Evolutionary conservation across 2,797 vertebrate genomes (phyloP).

Genomic region (Spinus pinus): DNA sequence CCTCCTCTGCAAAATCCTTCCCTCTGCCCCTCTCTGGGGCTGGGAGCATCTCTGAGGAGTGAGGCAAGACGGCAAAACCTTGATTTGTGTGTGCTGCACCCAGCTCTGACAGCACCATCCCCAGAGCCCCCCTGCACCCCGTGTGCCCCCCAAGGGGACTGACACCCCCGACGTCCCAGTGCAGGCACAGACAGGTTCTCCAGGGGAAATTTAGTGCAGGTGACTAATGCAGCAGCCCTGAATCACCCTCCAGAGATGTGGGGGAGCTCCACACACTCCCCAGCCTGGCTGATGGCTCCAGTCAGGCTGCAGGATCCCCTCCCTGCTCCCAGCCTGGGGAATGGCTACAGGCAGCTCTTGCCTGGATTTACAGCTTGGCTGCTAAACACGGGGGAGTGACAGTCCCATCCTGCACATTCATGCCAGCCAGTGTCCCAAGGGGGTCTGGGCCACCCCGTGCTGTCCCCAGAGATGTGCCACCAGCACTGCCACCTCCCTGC

Average conservation of each 20-base stretch:
- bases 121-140: not conserved
- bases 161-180: not conserved
- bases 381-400: not conserved
- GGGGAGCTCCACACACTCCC: not conserved
- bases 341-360: not conserved
- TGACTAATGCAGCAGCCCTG: slow-evolving; percentile 45
- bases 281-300: not conserved
- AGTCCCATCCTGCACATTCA: not conserved
- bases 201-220: not conserved
- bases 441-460: accelerated
- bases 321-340: not conserved
- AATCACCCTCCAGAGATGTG: not conserved
- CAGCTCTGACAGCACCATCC: not conserved
- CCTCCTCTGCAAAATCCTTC: not conserved
- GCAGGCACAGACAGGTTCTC: not conserved
- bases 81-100: accelerated
- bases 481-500: not conserved
- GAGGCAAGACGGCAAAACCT: not conserved
- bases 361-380: not conserved
- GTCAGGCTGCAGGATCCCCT: not conserved
- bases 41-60: not conserved
- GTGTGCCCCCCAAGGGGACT: not conserved
- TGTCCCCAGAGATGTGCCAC: not conserved
- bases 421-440: not conserved
- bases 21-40: not conserved